Percentiles rank a stretch among this genome's conserved stretches.
Conservation (phyloP, 2,113 vertebrate genomes). For the Tragulus kanchil region DNA sequence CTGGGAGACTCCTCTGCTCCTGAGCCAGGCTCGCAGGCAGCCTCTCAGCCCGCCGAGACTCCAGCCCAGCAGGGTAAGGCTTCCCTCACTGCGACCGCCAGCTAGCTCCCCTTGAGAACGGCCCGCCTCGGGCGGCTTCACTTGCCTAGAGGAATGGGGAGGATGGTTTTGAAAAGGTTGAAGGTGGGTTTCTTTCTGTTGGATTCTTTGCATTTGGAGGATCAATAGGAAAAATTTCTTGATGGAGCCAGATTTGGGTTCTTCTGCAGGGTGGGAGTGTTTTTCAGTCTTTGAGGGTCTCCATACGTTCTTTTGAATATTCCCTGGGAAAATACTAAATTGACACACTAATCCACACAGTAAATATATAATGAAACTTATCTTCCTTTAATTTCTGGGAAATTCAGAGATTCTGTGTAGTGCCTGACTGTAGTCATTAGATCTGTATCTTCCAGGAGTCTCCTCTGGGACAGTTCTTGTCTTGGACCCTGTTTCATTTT, state of each 20-base stretch:
- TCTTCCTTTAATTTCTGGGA: not conserved
- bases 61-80: slow-evolving; percentile 92
- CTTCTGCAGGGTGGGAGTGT: not conserved
- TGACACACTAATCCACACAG: not conserved
- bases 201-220: not conserved
- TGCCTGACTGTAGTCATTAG: not conserved
- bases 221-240: not conserved
- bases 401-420: not conserved
- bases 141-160: slow-evolving; percentile 57
- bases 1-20: slow-evolving; percentile 96
- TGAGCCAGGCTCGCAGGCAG: slow-evolving; percentile 92
- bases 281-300: not conserved
- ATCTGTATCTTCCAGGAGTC: not conserved
- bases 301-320: not conserved
- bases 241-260: not conserved
- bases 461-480: not conserved
- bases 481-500: not conserved
- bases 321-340: not conserved
- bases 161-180: slow-evolving; percentile 10
- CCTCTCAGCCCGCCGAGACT: slow-evolving; percentile 92
- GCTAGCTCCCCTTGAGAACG: slow-evolving; percentile 76
- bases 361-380: not conserved
- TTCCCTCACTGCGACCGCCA: slow-evolving; percentile 86
- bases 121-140: not conserved
- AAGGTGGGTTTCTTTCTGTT: not conserved